Evolutionary conservation across 2,797 vertebrate species (phyloP).

Genomic region (Pyrocephalus nanus): DNA sequence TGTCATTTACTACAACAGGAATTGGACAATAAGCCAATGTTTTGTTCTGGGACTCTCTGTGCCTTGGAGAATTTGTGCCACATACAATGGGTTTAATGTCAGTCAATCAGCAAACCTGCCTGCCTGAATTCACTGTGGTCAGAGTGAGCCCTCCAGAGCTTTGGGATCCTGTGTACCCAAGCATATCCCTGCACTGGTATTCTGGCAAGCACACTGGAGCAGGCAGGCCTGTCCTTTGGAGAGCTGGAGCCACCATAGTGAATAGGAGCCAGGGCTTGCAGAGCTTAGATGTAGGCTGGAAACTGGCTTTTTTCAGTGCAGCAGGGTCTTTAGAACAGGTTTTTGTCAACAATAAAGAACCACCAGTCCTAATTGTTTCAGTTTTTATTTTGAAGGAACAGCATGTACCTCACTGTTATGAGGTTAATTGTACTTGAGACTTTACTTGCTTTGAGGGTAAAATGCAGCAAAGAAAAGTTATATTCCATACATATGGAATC

Average conservation of each 20-base stretch:
- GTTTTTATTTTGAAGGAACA: not conserved
- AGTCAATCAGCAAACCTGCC: not conserved
- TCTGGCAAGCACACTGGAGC: not conserved
- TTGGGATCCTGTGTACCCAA: accelerated
- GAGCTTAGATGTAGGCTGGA: not conserved
- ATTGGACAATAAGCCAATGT: not conserved
- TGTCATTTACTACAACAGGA: not conserved
- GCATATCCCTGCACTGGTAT: accelerated
- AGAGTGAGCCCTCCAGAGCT: not conserved
- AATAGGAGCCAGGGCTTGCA: not conserved
- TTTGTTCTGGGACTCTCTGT: not conserved
- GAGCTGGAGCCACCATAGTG: not conserved
- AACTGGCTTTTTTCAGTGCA: not conserved
- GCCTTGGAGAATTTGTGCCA: not conserved
- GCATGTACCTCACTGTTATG: not conserved
- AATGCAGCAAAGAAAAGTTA: not conserved
- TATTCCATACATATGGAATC: not conserved
- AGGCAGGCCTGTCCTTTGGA: not conserved
- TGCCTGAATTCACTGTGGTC: not conserved
- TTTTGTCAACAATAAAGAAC: not conserved
- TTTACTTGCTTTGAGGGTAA: not conserved
- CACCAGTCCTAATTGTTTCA: not conserved
- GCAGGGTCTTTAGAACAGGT: not conserved
- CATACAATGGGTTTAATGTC: not conserved
- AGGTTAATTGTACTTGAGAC: not conserved